These are phyloP conservation scores for Troides helena DNA, from an alignment of 2,888 invertebrate species.

Conservation along the genomic window DNA sequence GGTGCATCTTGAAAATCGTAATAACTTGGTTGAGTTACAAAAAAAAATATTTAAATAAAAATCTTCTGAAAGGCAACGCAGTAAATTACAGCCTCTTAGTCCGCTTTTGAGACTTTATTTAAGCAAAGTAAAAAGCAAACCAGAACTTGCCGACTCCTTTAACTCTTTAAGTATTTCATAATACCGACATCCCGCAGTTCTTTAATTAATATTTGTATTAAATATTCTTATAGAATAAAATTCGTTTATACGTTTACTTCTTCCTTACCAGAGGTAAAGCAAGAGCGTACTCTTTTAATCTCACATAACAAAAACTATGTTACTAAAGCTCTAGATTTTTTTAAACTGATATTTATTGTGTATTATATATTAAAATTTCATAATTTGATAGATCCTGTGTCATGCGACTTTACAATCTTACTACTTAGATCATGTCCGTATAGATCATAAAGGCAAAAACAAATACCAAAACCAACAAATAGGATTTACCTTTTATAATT, in stretches of 20 bases:
- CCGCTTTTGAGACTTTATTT: constrained; percentile 37
- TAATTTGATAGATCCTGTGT: too few relatives aligned
- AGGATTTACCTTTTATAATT: too few relatives aligned
- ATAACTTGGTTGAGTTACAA: constrained; percentile 33
- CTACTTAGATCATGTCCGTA: too few relatives aligned
- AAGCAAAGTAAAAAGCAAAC: constrained; percentile 41
- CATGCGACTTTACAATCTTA: too few relatives aligned
- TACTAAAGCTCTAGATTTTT: neutral
- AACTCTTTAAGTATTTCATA: constrained; percentile 47
- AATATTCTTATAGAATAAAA: constrained; percentile 9
- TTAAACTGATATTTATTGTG: too few relatives aligned
- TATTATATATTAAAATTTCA: too few relatives aligned
- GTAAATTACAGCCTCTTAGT: constrained; percentile 45
- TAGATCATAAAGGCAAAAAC: too few relatives aligned
- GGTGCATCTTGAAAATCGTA: constrained; percentile 12
- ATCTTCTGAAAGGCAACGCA: constrained; percentile 37
- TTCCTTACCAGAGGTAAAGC: neutral
- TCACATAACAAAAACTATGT: neutral
- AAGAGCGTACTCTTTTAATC: neutral
- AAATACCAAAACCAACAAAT: too few relatives aligned
- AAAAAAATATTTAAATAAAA: constrained; percentile 30
- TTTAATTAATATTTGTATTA: constrained; percentile 61
- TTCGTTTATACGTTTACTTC: neutral
- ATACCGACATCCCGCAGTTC: constrained; percentile 49
- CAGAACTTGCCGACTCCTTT: constrained; percentile 40